phyloP scores from a whole-genome alignment of 1,140 invertebrate species.

The Leguminivora glycinivorella region DNA sequence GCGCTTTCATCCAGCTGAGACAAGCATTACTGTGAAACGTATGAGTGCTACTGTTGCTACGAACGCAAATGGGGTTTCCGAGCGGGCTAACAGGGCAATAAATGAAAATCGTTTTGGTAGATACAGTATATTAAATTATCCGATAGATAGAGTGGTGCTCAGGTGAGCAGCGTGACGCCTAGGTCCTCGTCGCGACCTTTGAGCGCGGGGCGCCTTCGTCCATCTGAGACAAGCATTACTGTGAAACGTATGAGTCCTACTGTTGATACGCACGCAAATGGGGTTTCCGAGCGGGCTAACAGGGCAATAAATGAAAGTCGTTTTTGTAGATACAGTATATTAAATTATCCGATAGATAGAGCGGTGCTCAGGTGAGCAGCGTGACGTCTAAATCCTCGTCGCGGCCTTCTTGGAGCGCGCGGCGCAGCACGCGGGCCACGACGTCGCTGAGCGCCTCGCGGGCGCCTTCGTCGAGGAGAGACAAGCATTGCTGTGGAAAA shows the following conservation, averaged over 20 bases:
- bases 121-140: slow-evolving; percentile 29
- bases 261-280: too few species aligned
- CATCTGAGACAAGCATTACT: slow-evolving; percentile 87
- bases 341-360: slow-evolving; percentile 20
- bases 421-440: slow-evolving; percentile 81
- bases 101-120: slow-evolving; percentile 24
- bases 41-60: too few species aligned
- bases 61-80: too few species aligned
- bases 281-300: too few species aligned
- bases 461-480: slow-evolving; percentile 90
- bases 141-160: slow-evolving; percentile 52
- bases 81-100: too few species aligned
- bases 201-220: slow-evolving; percentile 89
- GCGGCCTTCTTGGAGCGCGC: slow-evolving; percentile 86
- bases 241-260: too few species aligned
- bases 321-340: slow-evolving; percentile 24
- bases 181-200: slow-evolving; percentile 92
- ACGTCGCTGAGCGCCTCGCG: slow-evolving; percentile 93
- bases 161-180: slow-evolving; percentile 93
- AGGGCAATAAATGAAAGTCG: slow-evolving; percentile 20
- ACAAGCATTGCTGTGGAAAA: slow-evolving; percentile 84
- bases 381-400: slow-evolving; percentile 96
- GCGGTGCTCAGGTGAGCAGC: slow-evolving; percentile 84
- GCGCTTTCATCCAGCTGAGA: slow-evolving; percentile 90
- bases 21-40: slow-evolving; percentile 85